phyloP scores from a whole-genome alignment of 2,797 vertebrate species.

The Hirundo rustica region DNA sequence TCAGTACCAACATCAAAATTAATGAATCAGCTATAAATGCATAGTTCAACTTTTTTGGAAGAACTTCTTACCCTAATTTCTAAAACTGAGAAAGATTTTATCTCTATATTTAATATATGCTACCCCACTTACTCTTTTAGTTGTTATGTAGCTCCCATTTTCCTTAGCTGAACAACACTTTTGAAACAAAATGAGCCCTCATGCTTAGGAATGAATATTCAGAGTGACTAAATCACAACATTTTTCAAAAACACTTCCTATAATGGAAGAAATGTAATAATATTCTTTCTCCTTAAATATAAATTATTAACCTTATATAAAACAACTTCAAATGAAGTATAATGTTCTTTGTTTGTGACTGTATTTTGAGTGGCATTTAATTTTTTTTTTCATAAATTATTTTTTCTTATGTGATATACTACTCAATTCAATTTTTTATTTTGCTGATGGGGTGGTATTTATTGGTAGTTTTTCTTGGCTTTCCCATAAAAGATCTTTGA shows the following conservation, averaged over 20 bases:
- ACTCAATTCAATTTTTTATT: background rate
- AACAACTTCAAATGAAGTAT: background rate
- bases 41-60: background rate
- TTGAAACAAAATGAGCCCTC: background rate
- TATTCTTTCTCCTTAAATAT: background rate
- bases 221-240: background rate
- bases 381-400: background rate
- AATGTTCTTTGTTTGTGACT: background rate
- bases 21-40: background rate
- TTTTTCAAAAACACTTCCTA: background rate
- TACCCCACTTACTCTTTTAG: background rate
- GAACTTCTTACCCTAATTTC: background rate
- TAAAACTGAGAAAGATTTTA: background rate
- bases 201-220: background rate
- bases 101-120: background rate
- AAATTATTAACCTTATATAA: background rate
- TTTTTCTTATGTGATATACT: background rate
- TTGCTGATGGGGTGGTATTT: background rate
- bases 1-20: background rate
- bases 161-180: background rate
- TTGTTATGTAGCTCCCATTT: background rate
- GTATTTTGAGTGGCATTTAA: background rate
- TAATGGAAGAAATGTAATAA: background rate
- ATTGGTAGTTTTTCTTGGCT: background rate
- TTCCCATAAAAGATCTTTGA: constrained; percentile 16